Percentiles rank a stretch among this genome's conserved stretches.
Evolutionary conservation across 2,113 vertebrate species (phyloP).

Genomic region (Mesocricetus auratus): DNA sequence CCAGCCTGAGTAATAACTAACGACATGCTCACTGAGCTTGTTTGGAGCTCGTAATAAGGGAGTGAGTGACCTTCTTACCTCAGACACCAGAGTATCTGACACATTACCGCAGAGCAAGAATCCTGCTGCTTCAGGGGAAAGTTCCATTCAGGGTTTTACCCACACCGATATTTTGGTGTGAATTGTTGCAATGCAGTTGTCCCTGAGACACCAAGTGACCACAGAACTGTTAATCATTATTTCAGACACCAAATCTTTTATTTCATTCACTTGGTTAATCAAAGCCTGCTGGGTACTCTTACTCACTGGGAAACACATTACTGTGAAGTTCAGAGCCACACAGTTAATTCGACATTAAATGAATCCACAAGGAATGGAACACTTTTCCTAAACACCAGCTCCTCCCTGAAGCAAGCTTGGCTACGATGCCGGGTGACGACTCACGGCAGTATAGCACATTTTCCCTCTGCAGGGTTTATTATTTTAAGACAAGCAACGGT

Average conservation of each 20-base stretch:
- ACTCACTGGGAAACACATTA: conserved; percentile 89
- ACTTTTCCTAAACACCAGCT: conserved; percentile 93
- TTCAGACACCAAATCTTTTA: conserved; percentile 89
- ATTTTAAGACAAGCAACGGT: conserved; percentile 85
- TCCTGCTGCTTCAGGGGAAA: conserved; percentile 90
- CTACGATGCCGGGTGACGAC: conserved; percentile 85
- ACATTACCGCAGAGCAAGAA: neutral
- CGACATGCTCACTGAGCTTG: neutral
- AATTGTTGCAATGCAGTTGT: conserved; percentile 91
- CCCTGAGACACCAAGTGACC: conserved; percentile 92
- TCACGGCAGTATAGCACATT: conserved; percentile 84
- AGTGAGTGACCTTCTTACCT: too few relatives aligned
- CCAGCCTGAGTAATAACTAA: neutral
- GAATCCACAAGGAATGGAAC: conserved; percentile 85
- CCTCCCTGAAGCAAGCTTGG: conserved; percentile 88
- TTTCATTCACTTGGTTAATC: conserved; percentile 93
- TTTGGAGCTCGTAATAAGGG: neutral
- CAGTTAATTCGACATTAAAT: conserved; percentile 87
- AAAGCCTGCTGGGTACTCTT: conserved; percentile 88
- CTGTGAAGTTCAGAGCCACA: conserved; percentile 91
- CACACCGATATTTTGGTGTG: conserved; percentile 87
- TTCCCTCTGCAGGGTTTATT: conserved; percentile 80
- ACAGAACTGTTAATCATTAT: conserved; percentile 91
- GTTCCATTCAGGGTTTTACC: conserved; percentile 88
- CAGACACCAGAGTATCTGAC: neutral